Base-by-base conservation (phyloP, 2,888 invertebrate species). In the Agonopterix subpropinquella region DNA sequence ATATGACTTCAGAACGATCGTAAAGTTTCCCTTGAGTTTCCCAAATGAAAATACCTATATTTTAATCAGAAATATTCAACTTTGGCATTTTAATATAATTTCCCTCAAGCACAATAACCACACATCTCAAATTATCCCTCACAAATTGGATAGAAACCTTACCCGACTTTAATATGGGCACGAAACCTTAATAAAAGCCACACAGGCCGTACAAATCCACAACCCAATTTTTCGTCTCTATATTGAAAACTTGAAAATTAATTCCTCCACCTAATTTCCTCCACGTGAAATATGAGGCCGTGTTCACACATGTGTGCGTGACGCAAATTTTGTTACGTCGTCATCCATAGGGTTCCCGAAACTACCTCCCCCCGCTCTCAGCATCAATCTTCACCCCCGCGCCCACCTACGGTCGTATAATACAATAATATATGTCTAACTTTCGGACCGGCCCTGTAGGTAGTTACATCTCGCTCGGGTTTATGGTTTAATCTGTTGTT, bases 371-470 rank as follows among this genome's bases (percentile, higher is more conserved):
- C 61, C 60, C 74, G 70, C 59, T 28, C 62, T 70, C 67, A 65
- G 80, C 87, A 87, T 87, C 87, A 87, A 87, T 88, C 87, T 87
- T 85, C 81, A 72, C 80, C 80, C 86, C 84, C 82, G 81, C 73
- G 66, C 57, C 86, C 87, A 86, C 87, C 86, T 85, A 85, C 87
- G 85, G 71, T 69, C 79, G 82, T 86, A 87, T 85, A 85, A 85
- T 83, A 87, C 85, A 87, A 86, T 87, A 87, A 86, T 88, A 86
- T 87, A 88, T 84, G 88, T 87, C 88, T 88, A 86, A 85, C 77
- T 82, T 83, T 87, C 87, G 87, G 88, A 88, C 88, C 84, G 79
- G 84, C 85, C 87, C 85, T 85, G 85, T 83, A 77, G 83, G 81
- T 80, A 80, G 72, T 62, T 54, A 58, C 51, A 50, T 80, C 83